phyloP scores from a whole-genome alignment of 2,888 invertebrate genomes.

The Bhutanitis thaidina region DNA sequence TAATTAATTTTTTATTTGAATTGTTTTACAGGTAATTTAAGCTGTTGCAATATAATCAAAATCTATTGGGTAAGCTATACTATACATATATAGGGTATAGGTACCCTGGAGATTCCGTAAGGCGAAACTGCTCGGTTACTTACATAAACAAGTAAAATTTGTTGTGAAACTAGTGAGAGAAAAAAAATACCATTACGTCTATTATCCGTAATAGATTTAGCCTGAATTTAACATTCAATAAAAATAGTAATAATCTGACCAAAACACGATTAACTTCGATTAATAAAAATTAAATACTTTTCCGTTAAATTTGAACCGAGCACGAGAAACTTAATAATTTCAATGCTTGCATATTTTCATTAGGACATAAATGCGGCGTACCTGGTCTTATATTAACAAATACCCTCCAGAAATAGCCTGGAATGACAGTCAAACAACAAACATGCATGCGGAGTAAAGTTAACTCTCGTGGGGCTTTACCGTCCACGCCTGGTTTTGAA shows the following conservation, averaged over 20 bases:
- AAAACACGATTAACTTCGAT: too few relatives aligned
- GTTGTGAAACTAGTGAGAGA: too few relatives aligned
- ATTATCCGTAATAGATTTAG: too few relatives aligned
- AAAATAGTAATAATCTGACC: too few relatives aligned
- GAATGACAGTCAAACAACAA: conserved; percentile 25
- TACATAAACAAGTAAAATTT: too few relatives aligned
- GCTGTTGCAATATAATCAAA: background rate
- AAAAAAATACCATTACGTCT: too few relatives aligned
- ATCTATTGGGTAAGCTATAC: background rate
- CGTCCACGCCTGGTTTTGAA: conserved; percentile 8
- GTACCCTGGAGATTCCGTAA: too few relatives aligned
- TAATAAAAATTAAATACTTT: too few relatives aligned
- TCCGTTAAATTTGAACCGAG: too few relatives aligned
- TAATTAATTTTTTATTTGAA: background rate
- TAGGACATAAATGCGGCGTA: conserved; percentile 7
- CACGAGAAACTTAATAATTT: background rate
- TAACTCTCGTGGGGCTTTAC: conserved; percentile 12
- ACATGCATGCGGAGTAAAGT: conserved; percentile 17
- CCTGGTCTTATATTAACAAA: conserved; percentile 19
- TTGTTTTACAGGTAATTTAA: conserved; percentile 26
- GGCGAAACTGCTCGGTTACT: too few relatives aligned
- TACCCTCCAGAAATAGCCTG: conserved; percentile 23
- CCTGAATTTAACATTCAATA: background rate
- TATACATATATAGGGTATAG: too few relatives aligned
- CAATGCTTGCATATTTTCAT: background rate